Evolutionary conservation across 2,888 invertebrate species (phyloP), one percentile per base, ranked within the genome.

Genomic region (Trissolcus japonicus): DNA sequence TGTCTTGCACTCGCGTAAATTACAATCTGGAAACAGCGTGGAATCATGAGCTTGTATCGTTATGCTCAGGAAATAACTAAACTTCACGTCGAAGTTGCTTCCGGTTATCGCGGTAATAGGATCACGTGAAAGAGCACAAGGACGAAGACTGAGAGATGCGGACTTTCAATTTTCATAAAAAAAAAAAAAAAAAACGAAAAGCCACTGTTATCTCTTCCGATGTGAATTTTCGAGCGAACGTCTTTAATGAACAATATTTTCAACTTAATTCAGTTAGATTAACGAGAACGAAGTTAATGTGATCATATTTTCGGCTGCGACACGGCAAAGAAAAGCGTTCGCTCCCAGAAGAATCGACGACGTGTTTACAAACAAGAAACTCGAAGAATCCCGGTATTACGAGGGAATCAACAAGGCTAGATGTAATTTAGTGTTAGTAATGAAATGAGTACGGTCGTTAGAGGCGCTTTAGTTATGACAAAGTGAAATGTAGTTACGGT

Each of bases 41-140:
- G 67, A 73, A 63, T 56, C 67, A 61, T 61, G 57, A 68, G 72
- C 63, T 72, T 35, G 68, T 73, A 65, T 73, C 77, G 73, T 56
- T 19, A 55, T 35, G 48, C 57, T 25, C 21, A 69, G 62, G 76
- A 79, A 76, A 73, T 74, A 74, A 76, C 76, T 69, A 66, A 79
- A 76, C 73, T 69, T 67, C 60, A 69, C 69, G 73, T 73, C 66
- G 57, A 76, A 79, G 76, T 76, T 79, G 55, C 48, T 76, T 76
- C 76, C 76, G 69, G 79, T 79, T 79, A 79, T 79, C 76, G 69
- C 48, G 14, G 43, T 79, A 76, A 76, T 79, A 57, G 76, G 65
- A 79, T 76, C 73, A 53, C 43, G 48, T 40, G 67, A 55, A 67
- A 56, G 56, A 69, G 51, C 14, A 19, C 17, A 25, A 29, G 21